Base-by-base conservation (phyloP, 2,888 invertebrate species). In the Yponomeuta cagnagella region DNA sequence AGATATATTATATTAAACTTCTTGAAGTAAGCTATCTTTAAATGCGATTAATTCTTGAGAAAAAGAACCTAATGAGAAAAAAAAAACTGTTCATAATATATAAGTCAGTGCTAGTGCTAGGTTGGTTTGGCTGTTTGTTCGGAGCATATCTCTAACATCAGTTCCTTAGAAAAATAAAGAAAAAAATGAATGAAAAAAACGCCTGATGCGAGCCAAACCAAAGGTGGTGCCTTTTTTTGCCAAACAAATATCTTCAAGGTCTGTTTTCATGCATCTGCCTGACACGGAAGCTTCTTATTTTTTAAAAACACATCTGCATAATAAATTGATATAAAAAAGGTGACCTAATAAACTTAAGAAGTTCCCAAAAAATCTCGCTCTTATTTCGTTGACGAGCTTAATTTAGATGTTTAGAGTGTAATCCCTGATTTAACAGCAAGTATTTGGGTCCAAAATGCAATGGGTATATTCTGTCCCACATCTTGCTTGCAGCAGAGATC, bases 301-400 rank as follows among this genome's bases (percentile, higher is more conserved):
- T 87, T 82, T 58, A 58, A 84, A 85, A 82, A 77, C 80, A 81
- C 91, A 92, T 92, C 90, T 92, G 90, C 91, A 92, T 92, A 90
- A 83, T 84, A 85, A 85, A 88, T 85, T 86, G 82, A 86, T 88
- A 87, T 87, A 91, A 92, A 92, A 72, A 92, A 92, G 77, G 84
- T 90, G 90, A 92, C 92, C 92, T 89, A 90, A 83, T 86, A 87
- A 87, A 82, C 76, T 85, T 81, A 80, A 83, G 83, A 87, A 85
- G 81, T 79, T 78, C 77, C 77, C 12, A 58, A 58, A 43, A 58
- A 58, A 58, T 15, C 52, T 2, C 12, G 52, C 52, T 15, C 77
- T 79, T 76, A 71, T 73, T 71, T 72, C 73, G 72, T 75, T 68
- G 76, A 76, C 77, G 75, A 72, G 73, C 72, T 30, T 64, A 64